Evolutionary conservation across 2,797 vertebrate species (phyloP), one percentile per base, ranked within the genome.

Genomic region (Diglossa cyanea): DNA sequence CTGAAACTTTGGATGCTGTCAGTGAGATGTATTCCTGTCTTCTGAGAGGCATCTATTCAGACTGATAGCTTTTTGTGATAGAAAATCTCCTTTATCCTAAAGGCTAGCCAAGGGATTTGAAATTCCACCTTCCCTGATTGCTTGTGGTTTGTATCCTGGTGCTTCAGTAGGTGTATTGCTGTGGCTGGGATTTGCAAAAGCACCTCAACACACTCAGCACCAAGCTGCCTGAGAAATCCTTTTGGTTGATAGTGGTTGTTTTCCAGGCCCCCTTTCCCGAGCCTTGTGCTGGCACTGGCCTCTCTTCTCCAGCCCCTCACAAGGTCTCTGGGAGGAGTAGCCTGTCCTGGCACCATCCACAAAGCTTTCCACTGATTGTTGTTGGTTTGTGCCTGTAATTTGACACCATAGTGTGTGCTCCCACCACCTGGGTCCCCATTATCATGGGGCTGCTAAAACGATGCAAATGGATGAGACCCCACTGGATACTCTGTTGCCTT

Each of bases 41-140:
- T 77, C 54, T 67, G 33, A 77, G n/a, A 68, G 35, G n/a, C n/a
- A 31, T 79, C 70, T 88, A 9, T 78, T 63, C 40, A 47, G 66
- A 53, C 61, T 33, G 83, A 60, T 63, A 40, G 47, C 24, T 70
- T 70, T 89, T 77, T 90, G 58, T 71, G 74, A 28, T 54, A 82
- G 77, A 76, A 95, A 90, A 85, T 79, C 77, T 86, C 51, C 33
- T 86, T 88, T 72, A 60, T 78, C 58, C 86, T 86, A 39, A 74
- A 62, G 54, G 50, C 50, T 75, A 51, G 60, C 26, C 24, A 14
- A 57, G 13, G 44, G 51, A 89, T 76, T 96, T 89, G 50, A 80
- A 78, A 81, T 76, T 72, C 70, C 39, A 10, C 81, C 40, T 60
- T 74, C 58, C 63, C 67, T 66, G 47, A 66, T 11, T 70, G 55